Evolutionary conservation across 1,140 invertebrate species (phyloP).

Genomic region (Pseudomyrmex cubaensis): DNA sequence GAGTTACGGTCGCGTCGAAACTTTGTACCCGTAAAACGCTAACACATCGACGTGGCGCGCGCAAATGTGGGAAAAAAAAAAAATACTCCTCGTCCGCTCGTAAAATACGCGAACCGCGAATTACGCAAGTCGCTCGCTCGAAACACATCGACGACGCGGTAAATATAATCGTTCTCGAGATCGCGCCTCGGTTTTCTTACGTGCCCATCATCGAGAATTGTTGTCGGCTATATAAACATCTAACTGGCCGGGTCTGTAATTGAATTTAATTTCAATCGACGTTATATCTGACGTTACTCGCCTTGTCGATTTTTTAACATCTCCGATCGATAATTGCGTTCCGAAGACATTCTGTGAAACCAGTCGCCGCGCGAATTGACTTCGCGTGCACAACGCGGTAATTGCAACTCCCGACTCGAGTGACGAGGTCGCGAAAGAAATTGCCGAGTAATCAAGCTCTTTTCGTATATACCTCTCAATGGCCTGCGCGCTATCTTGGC

Average conservation of each 20-base stretch:
- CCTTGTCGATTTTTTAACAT: slow-evolving; percentile 25
- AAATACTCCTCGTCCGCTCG: too few relatives aligned
- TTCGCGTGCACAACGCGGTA: slow-evolving; percentile 31
- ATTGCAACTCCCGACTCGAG: slow-evolving; percentile 39
- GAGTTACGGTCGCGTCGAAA: slow-evolving; percentile 32
- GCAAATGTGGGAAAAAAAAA: slow-evolving; percentile 5
- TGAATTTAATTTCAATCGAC: slow-evolving; percentile 46
- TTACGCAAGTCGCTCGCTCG: slow-evolving; percentile 27
- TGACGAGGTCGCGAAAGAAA: slow-evolving; percentile 45
- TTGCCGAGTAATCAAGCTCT: slow-evolving; percentile 20
- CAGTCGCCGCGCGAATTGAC: slow-evolving; percentile 22
- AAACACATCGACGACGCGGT: background rate
- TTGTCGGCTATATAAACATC: background rate
- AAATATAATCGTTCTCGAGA: slow-evolving; percentile 21
- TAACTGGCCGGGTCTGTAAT: background rate
- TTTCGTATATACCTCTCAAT: slow-evolving; percentile 6
- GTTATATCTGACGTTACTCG: background rate
- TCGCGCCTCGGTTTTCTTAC: background rate
- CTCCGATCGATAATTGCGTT: slow-evolving; percentile 31
- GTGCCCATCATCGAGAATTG: background rate
- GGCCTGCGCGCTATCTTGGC: slow-evolving; percentile 13
- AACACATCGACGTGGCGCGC: background rate
- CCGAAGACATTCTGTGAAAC: slow-evolving; percentile 32
- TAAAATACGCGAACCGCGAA: slow-evolving; percentile 18
- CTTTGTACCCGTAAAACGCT: slow-evolving; percentile 24